Evolutionary conservation across 2,113 vertebrate genomes (phyloP).

Genomic region (Urocynchramus pylzowi): DNA sequence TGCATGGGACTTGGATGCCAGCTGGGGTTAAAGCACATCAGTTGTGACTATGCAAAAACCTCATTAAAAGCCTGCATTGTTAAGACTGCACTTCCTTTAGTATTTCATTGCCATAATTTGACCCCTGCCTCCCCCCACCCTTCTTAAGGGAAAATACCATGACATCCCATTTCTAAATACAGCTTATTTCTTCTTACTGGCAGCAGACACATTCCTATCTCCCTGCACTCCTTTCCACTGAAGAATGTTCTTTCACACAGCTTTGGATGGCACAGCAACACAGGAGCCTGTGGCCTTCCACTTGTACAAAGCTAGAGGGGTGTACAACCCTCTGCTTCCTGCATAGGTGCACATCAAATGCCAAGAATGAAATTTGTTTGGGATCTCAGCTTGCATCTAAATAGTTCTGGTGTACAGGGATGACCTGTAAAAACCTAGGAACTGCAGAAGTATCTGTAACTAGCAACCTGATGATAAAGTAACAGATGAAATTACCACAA

Average conservation of each 20-base stretch:
- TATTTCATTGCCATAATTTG: not conserved
- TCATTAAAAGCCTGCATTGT: not conserved
- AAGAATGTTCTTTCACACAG: not conserved
- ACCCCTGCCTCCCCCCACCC: fast-evolving
- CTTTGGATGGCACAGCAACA: not conserved
- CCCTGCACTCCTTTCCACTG: not conserved
- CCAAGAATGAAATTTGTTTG: not conserved
- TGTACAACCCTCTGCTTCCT: not conserved
- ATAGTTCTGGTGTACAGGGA: not conserved
- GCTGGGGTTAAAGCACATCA: not conserved
- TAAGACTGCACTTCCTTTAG: not conserved
- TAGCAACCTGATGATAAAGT: not conserved
- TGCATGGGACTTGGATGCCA: not conserved
- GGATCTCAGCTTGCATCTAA: not conserved
- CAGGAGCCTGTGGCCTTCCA: not conserved
- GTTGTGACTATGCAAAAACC: not conserved
- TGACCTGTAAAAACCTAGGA: not conserved
- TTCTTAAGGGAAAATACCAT: not conserved
- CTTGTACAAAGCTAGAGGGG: not conserved
- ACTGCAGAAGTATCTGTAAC: not conserved
- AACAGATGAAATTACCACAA: not conserved
- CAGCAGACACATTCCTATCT: not conserved
- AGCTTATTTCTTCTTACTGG: not conserved
- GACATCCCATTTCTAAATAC: not conserved
- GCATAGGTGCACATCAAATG: not conserved